phyloP scores from a whole-genome alignment of 2,797 vertebrate species.

The Acipenser transmontanus region DNA sequence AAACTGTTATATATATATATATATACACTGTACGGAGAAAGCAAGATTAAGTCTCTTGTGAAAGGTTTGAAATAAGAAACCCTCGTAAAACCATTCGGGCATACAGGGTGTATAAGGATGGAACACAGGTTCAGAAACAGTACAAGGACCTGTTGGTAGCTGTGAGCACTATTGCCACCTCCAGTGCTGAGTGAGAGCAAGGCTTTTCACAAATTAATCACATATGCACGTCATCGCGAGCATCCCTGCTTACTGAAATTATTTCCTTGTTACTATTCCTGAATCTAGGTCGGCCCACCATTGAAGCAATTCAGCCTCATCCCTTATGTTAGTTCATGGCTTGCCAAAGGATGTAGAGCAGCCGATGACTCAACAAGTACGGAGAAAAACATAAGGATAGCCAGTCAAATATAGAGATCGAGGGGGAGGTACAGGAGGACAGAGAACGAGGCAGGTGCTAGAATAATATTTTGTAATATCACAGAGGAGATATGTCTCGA shows the following conservation, averaged over 20 bases:
- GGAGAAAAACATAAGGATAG: conserved; percentile 1
- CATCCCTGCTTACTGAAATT: conserved; percentile 9
- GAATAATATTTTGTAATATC: no score
- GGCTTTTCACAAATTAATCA: conserved; percentile 11
- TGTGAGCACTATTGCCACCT: conserved; percentile 10
- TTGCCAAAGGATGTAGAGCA: conserved; percentile 9
- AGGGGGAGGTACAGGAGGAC: no score
- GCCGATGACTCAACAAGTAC: not conserved
- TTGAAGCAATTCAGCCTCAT: conserved; percentile 11
- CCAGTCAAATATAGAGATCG: not conserved
- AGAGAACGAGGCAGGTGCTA: no score
- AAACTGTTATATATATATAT: conserved; percentile 17
- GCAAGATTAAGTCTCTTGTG: conserved; percentile 13
- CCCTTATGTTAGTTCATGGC: conserved; percentile 4
- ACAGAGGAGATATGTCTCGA: no score
- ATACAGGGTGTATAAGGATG: no score
- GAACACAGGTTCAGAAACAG: no score
- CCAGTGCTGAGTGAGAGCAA: not conserved
- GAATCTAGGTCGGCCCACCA: conserved; percentile 14
- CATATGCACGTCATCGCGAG: conserved; percentile 8
- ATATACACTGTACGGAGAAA: conserved; percentile 14
- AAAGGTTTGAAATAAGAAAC: conserved; percentile 10
- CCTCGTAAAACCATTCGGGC: no score
- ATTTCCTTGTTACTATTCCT: conserved; percentile 11
- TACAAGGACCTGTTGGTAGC: conserved; percentile 8